phyloP scores from a whole-genome alignment of 2,113 vertebrate species.

The Thalassoma bifasciatum region DNA sequence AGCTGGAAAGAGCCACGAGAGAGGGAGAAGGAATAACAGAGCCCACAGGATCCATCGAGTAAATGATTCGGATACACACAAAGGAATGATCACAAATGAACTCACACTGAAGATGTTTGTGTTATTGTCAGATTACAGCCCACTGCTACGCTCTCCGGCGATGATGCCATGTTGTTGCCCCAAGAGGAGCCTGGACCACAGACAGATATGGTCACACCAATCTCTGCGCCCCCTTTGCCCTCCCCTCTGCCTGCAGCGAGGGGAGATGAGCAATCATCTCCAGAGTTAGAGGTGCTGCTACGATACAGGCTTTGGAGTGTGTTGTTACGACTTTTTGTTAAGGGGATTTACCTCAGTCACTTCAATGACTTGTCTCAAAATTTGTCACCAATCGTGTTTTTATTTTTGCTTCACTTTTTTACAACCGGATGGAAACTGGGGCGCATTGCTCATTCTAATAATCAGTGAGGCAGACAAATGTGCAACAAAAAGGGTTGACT shows the following conservation, averaged over 20 bases:
- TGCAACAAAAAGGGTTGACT: no score
- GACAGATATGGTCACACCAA: constrained; percentile 54
- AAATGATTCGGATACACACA: constrained; percentile 1
- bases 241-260: not conserved
- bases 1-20: constrained; percentile 17
- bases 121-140: constrained; percentile 60
- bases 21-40: constrained; percentile 34
- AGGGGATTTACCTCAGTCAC: no score
- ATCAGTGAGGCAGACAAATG: no score
- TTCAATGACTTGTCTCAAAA: no score
- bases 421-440: no score
- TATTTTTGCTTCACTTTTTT: no score
- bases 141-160: constrained; percentile 30
- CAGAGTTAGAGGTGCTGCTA: constrained; percentile 43
- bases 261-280: no score
- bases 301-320: no score
- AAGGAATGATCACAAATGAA: not conserved
- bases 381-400: no score
- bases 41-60: constrained; percentile 65
- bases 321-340: no score
- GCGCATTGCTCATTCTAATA: no score
- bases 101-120: constrained; percentile 13
- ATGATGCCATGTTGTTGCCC: constrained; percentile 51
- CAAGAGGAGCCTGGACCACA: constrained; percentile 22
- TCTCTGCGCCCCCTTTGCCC: constrained; percentile 9